Evolutionary conservation across 2,113 vertebrate genomes (phyloP).

Genomic region (Chrysochloris asiatica): DNA sequence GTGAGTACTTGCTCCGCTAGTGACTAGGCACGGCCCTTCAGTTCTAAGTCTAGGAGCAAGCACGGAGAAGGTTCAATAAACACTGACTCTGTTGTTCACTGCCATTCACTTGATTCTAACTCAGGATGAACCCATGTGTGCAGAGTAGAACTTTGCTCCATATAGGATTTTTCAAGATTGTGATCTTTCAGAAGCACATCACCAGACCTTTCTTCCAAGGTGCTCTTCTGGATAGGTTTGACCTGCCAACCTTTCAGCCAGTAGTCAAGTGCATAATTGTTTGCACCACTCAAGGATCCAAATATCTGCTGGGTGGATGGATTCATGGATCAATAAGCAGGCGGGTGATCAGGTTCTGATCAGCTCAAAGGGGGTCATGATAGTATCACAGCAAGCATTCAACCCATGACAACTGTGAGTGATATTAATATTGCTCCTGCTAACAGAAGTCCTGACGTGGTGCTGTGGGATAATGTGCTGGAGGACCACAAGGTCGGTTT

Average conservation of each 20-base stretch:
- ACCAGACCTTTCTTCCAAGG: neutral
- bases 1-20: no score
- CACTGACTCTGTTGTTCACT: neutral
- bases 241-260: neutral
- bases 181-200: neutral
- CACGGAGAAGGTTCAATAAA: accelerated
- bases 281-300: neutral
- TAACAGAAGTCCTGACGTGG: no score
- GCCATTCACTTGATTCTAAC: neutral
- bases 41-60: no score
- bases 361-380: neutral
- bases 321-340: accelerated
- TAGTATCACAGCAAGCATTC: neutral
- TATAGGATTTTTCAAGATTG: neutral
- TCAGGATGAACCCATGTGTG: neutral
- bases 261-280: neutral
- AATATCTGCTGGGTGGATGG: neutral
- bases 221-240: neutral
- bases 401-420: accelerated
- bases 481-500: no score
- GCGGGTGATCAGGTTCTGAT: neutral
- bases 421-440: accelerated
- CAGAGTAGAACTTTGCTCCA: neutral
- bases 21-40: no score
- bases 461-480: no score